Conservation (phyloP, 2,113 vertebrate genomes). For the Microcebus murinus region DNA sequence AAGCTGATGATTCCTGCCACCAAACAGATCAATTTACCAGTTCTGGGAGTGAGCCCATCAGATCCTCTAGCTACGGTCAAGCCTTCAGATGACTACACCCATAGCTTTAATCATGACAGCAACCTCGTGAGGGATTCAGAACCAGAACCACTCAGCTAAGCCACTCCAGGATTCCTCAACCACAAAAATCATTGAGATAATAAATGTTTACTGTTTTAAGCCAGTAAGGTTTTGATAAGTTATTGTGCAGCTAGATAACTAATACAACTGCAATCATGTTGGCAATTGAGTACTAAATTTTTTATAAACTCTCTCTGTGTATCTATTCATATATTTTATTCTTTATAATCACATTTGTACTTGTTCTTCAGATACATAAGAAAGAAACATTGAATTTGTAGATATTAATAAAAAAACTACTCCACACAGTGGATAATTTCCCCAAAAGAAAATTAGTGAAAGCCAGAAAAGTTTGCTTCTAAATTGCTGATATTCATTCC, state of each 20-base stretch:
- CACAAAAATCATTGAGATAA: not conserved
- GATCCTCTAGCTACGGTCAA: not conserved
- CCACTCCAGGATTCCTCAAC: not conserved
- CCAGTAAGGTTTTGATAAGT: not conserved
- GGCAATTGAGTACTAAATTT: not conserved
- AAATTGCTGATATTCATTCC: not conserved
- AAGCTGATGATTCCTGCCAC: not conserved
- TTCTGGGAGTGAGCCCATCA: not conserved
- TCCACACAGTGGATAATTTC: not conserved
- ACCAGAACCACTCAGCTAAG: not conserved
- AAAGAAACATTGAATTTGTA: not conserved
- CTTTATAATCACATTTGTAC: not conserved
- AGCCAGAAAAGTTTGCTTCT: not conserved
- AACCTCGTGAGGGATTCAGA: not conserved
- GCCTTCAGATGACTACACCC: not conserved
- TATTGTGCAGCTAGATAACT: not conserved
- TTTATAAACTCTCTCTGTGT: not conserved
- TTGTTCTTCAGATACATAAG: not conserved
- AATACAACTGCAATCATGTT: not conserved
- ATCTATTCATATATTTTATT: not conserved
- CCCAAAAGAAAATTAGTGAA: not conserved
- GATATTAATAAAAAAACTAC: not conserved
- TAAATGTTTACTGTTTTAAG: not conserved
- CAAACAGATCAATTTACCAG: not conserved
- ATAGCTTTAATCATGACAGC: not conserved